Evolutionary conservation across 2,888 invertebrate species (phyloP), one percentile per base, ranked within the genome.

Genomic region (Nomada flava): DNA sequence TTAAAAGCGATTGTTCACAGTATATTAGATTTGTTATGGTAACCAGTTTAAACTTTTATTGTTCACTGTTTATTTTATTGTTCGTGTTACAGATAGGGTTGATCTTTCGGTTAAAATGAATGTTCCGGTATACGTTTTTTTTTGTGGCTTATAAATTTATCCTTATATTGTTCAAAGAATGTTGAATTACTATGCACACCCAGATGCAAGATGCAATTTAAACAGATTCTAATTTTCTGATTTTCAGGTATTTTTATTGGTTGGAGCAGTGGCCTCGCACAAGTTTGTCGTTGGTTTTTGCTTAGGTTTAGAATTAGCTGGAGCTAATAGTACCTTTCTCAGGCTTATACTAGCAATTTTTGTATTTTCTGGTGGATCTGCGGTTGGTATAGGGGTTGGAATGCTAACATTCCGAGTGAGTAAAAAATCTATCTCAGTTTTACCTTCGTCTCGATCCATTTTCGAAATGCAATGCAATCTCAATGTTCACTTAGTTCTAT

Each of bases 251-350:
- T 93, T 96, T 0, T 94, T 96, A 23, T 94, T 96, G 9, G 94
- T 96, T 13, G 96, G 95, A 20, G 97, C 96, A 10, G 96, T 98
- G 2, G 95, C 96, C 0, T 96, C 96, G 4, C 97, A 98, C 94
- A 98, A 98, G 94, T 95, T 96, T 86, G 97, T 97, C 20, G 97
- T 98, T 72, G 96, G 96, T 0, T 97, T 98, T 93, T 97, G 97
- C 88, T 94, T 98, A 64, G 97, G 98, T 0, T 95, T 97, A 0
- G 97, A 97, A 93, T 94, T 97, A 76, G 93, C 94, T 20, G 93
- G 93, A 65, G 95, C 95, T 60, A 95, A 95, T n/a, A 95, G 94
- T 87, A 73, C 84, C 0, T 79, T 94, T 63, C 94, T 95, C 67
- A 93, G 94, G 55, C 95, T 96, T 83, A 94, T 96, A 26, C 86